Evolutionary conservation across 1,140 invertebrate species (phyloP).

Genomic region (Pemphigus obesinymphae): DNA sequence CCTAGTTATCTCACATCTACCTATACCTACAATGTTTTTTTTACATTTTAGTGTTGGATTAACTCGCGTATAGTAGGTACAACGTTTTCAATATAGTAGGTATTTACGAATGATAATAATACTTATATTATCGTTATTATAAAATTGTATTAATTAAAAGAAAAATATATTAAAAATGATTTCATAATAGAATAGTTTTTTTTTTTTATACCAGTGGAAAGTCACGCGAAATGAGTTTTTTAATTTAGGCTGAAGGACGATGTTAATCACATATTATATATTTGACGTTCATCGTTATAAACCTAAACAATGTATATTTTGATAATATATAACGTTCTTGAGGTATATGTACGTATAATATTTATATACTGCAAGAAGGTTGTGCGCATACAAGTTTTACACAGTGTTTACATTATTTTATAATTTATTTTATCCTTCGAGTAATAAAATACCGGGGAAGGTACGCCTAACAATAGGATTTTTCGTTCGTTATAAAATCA

Average conservation of each 20-base stretch:
- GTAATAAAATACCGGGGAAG: background rate
- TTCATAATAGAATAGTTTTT: too few species aligned
- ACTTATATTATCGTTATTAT: too few species aligned
- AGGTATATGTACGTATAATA: background rate
- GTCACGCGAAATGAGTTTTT: background rate
- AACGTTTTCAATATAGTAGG: too few species aligned
- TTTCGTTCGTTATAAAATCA: constrained; percentile 1
- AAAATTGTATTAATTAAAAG: too few species aligned
- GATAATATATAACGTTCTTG: constrained; percentile 34
- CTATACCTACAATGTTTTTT: background rate
- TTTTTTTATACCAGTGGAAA: background rate
- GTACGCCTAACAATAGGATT: background rate
- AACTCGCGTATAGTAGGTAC: too few species aligned
- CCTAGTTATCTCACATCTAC: too few species aligned
- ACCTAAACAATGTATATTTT: constrained; percentile 18
- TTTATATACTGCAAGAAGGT: constrained; percentile 10
- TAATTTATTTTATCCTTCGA: constrained; percentile 28
- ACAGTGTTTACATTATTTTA: background rate
- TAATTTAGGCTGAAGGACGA: constrained; percentile 24
- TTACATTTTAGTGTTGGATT: background rate
- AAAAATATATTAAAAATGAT: too few species aligned
- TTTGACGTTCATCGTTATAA: background rate
- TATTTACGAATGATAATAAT: background rate
- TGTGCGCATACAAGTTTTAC: background rate
- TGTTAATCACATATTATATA: constrained; percentile 24